Conservation (phyloP, 2,888 invertebrate species). For the Lasioglossum leucozonium region DNA sequence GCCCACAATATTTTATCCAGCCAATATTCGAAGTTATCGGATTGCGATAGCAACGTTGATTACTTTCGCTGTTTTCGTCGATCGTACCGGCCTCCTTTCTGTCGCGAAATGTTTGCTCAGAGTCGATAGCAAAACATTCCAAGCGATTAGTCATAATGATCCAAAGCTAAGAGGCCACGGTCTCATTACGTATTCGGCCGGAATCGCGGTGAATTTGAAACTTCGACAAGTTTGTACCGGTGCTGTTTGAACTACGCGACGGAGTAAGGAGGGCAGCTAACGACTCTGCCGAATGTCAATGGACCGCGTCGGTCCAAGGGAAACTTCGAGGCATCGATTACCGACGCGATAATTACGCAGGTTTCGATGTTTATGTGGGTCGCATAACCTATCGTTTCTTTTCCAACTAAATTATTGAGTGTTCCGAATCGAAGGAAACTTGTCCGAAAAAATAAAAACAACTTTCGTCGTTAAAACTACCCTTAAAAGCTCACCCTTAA, state of each 20-base stretch:
- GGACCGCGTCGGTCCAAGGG: slow-evolving; percentile 49
- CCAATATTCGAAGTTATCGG: not conserved
- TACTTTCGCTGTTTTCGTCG: slow-evolving; percentile 35
- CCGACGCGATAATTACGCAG: slow-evolving; percentile 66
- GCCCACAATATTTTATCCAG: not conserved
- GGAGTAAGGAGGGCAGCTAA: slow-evolving; percentile 53
- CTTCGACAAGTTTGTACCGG: slow-evolving; percentile 68
- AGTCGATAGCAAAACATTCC: slow-evolving; percentile 59
- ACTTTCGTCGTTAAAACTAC: not conserved
- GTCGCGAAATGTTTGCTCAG: slow-evolving; percentile 33
- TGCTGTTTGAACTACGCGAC: slow-evolving; percentile 61
- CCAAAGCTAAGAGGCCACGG: slow-evolving; percentile 64
- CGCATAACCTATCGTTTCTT: not conserved
- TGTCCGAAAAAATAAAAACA: not conserved
- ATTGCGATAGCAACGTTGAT: slow-evolving; percentile 38
- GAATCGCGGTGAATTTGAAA: slow-evolving; percentile 64
- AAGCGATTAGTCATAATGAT: slow-evolving; percentile 71
- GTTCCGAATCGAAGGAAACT: not conserved
- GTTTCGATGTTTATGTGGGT: slow-evolving; percentile 18
- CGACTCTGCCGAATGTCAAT: slow-evolving; percentile 59
- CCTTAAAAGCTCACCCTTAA: not conserved
- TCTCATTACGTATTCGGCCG: slow-evolving; percentile 71
- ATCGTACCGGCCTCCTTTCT: slow-evolving; percentile 19
- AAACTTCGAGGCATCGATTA: slow-evolving; percentile 69
- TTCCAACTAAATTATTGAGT: not conserved